Evolutionary conservation across 1,140 invertebrate species (phyloP), one percentile per base, ranked within the genome.

Genomic region (Bombus confusus): DNA sequence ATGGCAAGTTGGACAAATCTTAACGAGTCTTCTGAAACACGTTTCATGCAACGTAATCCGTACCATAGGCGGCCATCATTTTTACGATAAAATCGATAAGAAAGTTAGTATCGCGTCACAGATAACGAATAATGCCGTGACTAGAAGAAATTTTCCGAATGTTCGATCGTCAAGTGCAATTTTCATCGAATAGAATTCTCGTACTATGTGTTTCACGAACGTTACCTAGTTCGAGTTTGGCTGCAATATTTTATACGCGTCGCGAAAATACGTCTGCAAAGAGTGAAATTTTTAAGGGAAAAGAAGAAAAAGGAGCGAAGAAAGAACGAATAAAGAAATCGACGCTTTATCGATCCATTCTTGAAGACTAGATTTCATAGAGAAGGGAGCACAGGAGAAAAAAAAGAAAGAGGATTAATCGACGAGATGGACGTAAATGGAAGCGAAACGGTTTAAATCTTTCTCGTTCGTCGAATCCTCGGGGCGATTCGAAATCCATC

Each of bases 381-480:
- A 39, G 22, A 31, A 41, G 9, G 6, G n/a, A 5, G 12, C 3
- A 15, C 3, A 18, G 22, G 43, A 57, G 57, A 12, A 47, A n/a
- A 12, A n/a, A 68, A 25, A 59, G n/a, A n/a, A 39, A 15, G 37
- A 57, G 68, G 68, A 83, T 66, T 66, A 66, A 80, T 41, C 57
- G 34, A 81, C 9, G 22, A 62, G 71, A 39, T 52, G 71, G 69
- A 80, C 78, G 69, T 37, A 37, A 81, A 57, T 34, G 57, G 71
- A 59, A n/a, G 77, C 52, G 83, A 85, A 85, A 85, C 78, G 79
- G 71, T 85, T 85, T 85, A 85, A 85, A 85, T 85, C 84, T 59
- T 74, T 74, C 28, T 4, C 84, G 59, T 75, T 75, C 59, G 9
- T 68, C 37, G 79, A 28, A 80, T 85, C 78, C 69, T 57, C 84